phyloP scores from a whole-genome alignment of 1,140 invertebrate genomes.

The Gryon sp. region DNA sequence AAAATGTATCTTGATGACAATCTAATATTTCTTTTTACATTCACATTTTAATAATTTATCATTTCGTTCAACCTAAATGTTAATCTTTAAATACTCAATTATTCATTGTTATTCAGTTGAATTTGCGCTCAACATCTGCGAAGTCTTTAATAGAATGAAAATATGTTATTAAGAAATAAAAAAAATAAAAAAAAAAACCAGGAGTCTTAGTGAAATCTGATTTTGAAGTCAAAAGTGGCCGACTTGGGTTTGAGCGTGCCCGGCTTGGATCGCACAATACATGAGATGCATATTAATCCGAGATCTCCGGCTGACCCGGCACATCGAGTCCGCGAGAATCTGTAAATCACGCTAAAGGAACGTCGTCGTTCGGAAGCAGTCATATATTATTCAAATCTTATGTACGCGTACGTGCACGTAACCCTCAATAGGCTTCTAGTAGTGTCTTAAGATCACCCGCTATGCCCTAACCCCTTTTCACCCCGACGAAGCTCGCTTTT shows the following conservation, averaged over 20 bases:
- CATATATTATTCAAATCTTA: constrained; percentile 77
- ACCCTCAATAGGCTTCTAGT: constrained; percentile 70
- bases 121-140: no score
- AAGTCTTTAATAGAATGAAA: no score
- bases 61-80: no score
- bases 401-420: constrained; percentile 78
- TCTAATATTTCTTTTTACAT: no score
- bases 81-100: no score
- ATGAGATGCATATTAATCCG: constrained; percentile 59
- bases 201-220: neutral
- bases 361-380: constrained; percentile 69
- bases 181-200: no score
- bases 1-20: no score
- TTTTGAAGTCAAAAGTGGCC: constrained; percentile 15
- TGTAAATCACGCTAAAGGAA: constrained; percentile 77
- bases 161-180: no score
- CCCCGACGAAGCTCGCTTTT: constrained; percentile 66
- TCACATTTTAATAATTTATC: no score
- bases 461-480: constrained; percentile 73
- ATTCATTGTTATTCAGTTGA: no score
- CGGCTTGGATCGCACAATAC: constrained; percentile 20
- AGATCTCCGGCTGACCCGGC: constrained; percentile 72
- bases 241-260: constrained; percentile 18
- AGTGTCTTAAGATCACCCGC: constrained; percentile 71
- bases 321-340: constrained; percentile 75